Evolutionary conservation across 1,140 invertebrate species (phyloP).

Genomic region (Aethina tumida): DNA sequence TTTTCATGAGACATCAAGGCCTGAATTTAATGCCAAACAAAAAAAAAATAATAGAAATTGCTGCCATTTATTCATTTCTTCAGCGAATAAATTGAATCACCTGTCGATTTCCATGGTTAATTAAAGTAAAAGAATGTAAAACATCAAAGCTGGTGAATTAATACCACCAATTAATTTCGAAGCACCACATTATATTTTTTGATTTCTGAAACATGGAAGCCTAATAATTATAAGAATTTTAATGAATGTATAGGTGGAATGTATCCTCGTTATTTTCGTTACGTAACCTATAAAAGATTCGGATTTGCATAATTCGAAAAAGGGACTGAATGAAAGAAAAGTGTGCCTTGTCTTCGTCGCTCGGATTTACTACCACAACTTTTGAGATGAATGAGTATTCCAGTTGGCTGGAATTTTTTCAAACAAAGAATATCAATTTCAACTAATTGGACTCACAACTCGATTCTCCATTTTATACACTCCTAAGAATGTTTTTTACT

Average conservation of each 20-base stretch:
- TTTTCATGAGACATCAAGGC: too few species aligned
- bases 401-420: constrained; percentile 6
- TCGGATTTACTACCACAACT: not conserved
- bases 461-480: constrained; percentile 11
- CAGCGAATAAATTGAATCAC: too few species aligned
- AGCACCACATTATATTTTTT: not conserved
- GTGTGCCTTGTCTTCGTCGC: constrained; percentile 2
- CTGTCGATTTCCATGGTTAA: too few species aligned
- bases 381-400: not conserved
- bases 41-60: too few species aligned
- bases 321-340: constrained; percentile 6
- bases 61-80: too few species aligned
- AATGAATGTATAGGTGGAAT: too few species aligned
- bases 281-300: constrained; percentile 6
- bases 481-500: constrained; percentile 7
- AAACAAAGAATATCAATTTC: constrained; percentile 23
- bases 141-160: too few species aligned
- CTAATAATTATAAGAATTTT: constrained; percentile 5
- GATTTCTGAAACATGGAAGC: not conserved
- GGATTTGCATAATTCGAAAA: constrained; percentile 5
- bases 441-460: constrained; percentile 14
- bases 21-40: too few species aligned
- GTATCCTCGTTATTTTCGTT: constrained; percentile 5
- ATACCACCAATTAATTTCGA: constrained; percentile 2
- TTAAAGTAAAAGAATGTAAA: too few species aligned